A percentile compares a stretch with the other conserved stretches of the same genome.
Conservation (phyloP, 2,113 vertebrate genomes). For the Motacilla alba region DNA sequence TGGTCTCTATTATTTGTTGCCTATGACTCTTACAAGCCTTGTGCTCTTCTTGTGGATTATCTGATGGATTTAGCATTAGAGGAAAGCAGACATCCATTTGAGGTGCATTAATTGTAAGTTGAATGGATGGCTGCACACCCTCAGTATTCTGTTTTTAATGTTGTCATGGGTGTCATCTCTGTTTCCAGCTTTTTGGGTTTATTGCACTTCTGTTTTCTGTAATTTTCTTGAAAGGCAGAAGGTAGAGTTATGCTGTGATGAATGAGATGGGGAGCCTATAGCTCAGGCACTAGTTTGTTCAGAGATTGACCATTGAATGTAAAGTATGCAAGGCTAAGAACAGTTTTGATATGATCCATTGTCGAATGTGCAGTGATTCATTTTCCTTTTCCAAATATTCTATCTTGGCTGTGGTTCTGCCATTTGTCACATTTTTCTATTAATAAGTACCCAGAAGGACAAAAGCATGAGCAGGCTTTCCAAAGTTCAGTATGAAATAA, state of each 20-base stretch:
- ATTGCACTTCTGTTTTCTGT: constrained; percentile 73
- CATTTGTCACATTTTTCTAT: constrained; percentile 68
- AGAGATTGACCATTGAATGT: constrained; percentile 72
- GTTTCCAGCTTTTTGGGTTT: constrained; percentile 76
- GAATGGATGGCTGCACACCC: constrained; percentile 42
- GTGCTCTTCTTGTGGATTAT: neutral
- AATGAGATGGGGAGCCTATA: constrained; percentile 62
- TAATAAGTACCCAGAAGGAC: constrained; percentile 61
- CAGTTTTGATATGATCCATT: constrained; percentile 70
- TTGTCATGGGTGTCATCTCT: constrained; percentile 66
- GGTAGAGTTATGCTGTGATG: constrained; percentile 62
- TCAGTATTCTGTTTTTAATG: constrained; percentile 60
- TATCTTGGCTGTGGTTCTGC: constrained; percentile 44
- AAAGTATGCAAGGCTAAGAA: constrained; percentile 67
- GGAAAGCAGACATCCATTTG: constrained; percentile 49
- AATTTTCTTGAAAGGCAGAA: constrained; percentile 69
- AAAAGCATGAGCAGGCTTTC: constrained; percentile 37
- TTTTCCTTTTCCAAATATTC: constrained; percentile 57
- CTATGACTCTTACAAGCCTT: neutral
- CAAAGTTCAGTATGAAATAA: constrained; percentile 26
- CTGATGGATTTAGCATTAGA: neutral
- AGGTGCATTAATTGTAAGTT: constrained; percentile 57
- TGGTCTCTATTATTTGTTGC: neutral
- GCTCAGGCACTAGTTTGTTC: constrained; percentile 71
- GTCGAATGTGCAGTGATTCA: constrained; percentile 66